A percentile compares a stretch with the other conserved stretches of the same genome.
Conservation (phyloP, 2,113 vertebrate species). For the Forbesichthys agassizii region DNA sequence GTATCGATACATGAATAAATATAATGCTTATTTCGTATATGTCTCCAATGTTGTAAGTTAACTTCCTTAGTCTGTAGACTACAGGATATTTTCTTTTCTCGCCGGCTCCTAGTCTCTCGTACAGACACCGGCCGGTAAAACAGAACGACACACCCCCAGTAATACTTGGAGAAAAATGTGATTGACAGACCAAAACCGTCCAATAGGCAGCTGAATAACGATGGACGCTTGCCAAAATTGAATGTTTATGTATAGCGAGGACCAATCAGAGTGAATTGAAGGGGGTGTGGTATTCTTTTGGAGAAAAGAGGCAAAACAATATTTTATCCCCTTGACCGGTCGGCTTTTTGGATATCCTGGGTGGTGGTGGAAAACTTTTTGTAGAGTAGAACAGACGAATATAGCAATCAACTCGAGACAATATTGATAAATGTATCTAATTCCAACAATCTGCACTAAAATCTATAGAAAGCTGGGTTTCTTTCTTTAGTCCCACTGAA, state of each 20-base stretch:
- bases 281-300: conserved; percentile 76
- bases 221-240: conserved; percentile 77
- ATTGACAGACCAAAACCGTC: conserved; percentile 40
- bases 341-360: conserved; percentile 65
- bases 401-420: conserved; percentile 50
- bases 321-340: conserved; percentile 72
- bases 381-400: conserved; percentile 58
- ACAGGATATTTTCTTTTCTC: neutral
- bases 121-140: conserved; percentile 79
- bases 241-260: conserved; percentile 70
- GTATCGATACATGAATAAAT: too few species aligned
- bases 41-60: neutral
- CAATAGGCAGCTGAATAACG: conserved; percentile 56
- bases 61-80: neutral
- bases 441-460: conserved; percentile 64
- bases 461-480: conserved; percentile 65
- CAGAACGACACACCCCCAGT: conserved; percentile 62
- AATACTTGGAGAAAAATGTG: conserved; percentile 36
- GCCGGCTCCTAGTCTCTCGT: neutral
- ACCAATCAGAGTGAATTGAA: conserved; percentile 67
- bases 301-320: conserved; percentile 81
- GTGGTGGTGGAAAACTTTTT: conserved; percentile 51
- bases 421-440: conserved; percentile 77
- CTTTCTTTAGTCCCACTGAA: conserved; percentile 70
- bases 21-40: neutral